Conservation (phyloP, 2,797 vertebrate species). For the Sebastes trivittatus region DNA sequence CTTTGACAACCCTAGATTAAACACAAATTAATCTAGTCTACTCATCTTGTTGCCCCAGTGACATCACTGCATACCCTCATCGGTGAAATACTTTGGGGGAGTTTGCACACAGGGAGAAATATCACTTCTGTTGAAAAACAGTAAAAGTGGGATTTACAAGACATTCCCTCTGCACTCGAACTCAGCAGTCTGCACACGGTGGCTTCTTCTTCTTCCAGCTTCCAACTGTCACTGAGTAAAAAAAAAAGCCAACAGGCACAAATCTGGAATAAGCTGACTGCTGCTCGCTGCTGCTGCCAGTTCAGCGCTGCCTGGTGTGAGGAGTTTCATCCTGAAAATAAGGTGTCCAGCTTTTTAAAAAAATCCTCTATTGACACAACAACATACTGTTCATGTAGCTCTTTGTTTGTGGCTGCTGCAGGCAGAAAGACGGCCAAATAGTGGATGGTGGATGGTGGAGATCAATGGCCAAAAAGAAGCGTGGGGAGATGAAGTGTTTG, state of each 20-base stretch:
- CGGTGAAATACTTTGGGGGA: not conserved
- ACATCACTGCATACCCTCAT: not conserved
- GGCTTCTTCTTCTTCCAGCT: constrained; percentile 40
- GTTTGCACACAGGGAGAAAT: not conserved
- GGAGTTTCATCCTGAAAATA: not conserved
- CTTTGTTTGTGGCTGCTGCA: not conserved
- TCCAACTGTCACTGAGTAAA: constrained; percentile 50
- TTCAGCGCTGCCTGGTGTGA: not conserved
- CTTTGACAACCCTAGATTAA: no score
- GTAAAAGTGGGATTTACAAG: constrained; percentile 15
- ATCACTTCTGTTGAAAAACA: not conserved
- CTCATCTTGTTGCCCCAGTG: not conserved
- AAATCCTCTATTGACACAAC: constrained; percentile 1
- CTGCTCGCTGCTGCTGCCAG: constrained; percentile 17
- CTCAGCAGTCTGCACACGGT: constrained; percentile 46
- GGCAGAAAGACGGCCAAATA: not conserved
- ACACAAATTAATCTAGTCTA: not conserved
- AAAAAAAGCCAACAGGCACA: constrained; percentile 54
- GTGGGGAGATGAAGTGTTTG: constrained; percentile 10
- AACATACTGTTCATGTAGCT: not conserved
- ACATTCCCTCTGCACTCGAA: constrained; percentile 26
- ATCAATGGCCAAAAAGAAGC: constrained; percentile 5
- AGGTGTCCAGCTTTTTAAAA: constrained; percentile 15
- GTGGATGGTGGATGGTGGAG: not conserved
- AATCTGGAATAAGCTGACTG: constrained; percentile 51